Evolutionary conservation across 2,113 vertebrate genomes (phyloP).

Genomic region (Mirounga angustirostris): DNA sequence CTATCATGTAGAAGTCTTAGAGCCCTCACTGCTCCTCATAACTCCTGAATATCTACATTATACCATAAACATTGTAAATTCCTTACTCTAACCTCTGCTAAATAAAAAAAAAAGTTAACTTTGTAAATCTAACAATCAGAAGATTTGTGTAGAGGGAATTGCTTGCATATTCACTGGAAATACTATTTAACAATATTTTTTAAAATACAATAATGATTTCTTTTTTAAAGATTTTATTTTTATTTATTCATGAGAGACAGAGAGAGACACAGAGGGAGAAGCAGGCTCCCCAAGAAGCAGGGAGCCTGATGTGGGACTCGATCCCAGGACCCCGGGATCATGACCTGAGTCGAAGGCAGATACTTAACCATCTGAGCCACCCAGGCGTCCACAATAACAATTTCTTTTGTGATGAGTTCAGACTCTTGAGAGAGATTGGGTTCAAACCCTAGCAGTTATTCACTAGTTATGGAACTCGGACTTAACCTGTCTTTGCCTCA

Average conservation of each 20-base stretch:
- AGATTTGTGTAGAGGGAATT: neutral
- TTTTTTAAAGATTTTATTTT: neutral
- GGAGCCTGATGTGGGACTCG: too few species aligned
- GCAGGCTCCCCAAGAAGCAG: too few species aligned
- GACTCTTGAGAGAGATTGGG: neutral
- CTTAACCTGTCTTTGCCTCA: neutral
- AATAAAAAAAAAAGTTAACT: neutral
- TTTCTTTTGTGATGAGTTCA: neutral
- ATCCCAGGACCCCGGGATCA: too few species aligned
- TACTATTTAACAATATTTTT: neutral
- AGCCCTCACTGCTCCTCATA: neutral
- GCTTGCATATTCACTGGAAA: neutral
- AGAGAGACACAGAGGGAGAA: too few species aligned
- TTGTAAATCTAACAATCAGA: neutral
- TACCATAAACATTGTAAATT: neutral
- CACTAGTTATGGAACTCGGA: neutral
- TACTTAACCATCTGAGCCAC: too few species aligned
- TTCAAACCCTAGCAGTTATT: neutral
- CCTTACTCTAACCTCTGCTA: neutral
- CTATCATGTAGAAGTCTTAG: neutral
- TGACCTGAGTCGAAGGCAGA: too few species aligned
- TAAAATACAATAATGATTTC: neutral
- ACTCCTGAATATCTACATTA: neutral
- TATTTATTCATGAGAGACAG: too few species aligned
- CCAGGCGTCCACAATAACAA: neutral